Base-by-base conservation (phyloP, 2,888 invertebrate genomes). In the Macrophya alboannulata region DNA sequence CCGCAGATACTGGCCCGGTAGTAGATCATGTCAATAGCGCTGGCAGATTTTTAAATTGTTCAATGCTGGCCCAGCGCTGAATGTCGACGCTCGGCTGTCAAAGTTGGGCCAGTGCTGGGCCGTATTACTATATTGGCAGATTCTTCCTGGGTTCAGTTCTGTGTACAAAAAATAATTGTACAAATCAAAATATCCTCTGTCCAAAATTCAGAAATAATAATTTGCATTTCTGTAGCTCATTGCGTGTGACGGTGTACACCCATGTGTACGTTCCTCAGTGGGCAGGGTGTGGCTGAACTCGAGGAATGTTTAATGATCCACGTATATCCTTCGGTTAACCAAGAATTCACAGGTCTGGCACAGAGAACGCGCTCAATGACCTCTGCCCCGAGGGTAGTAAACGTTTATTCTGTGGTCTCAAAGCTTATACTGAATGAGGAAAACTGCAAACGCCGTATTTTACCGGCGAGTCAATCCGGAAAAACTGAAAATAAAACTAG, bases 231-330 rank as follows among this genome's bases (percentile, higher is more conserved):
- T 68, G 68, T 37, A 68, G 17, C 68, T 17, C 37, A 37, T 37
- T 17, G 12, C 37, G 15, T 15, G 68, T 12, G 1, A 25, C 62
- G 21, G 37, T n/a, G 40, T 71, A 71, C 8, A 37, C 71, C n/a
- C n/a, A 55, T 43, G 40, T 43, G 8, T 43, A 45, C 25, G 25
- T 25, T 45, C 5, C 21, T 45, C 3, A 8, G 74, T 21, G 21
- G 74, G 25, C 43, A 25, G 21, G 21, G 21, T 45, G 74, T 45
- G 68, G 68, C 45, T 25, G 45, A 4, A 45, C 25, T 74, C n/a
- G 21, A 45, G 45, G 21, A 21, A 74, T 74, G 74, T 45, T 74
- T 74, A 45, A 74, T 74, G 74, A 74, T 45, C 43, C 74, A 74
- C 45, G 25, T 45, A 45, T 45, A 74, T 74, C 74, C 45, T 74